Percentiles rank a stretch among this genome's conserved stretches.
Conservation (phyloP, 2,888 invertebrate genomes). For the Notodonta dromedarius region DNA sequence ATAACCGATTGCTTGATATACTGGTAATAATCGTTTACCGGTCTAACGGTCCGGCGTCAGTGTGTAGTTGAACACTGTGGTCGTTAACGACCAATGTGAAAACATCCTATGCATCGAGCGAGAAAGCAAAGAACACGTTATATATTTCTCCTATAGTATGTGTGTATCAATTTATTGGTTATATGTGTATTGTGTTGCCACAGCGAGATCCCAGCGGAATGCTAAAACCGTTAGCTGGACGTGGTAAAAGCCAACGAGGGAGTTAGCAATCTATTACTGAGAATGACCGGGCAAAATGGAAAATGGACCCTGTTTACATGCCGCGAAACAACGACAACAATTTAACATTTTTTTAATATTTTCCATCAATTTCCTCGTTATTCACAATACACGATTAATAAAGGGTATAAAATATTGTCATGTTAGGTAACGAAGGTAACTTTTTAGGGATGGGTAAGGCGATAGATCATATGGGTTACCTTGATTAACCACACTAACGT, state of each 20-base stretch:
- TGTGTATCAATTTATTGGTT: slow-evolving; percentile 1
- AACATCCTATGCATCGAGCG: too few relatives aligned
- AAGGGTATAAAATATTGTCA: not conserved
- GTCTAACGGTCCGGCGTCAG: too few relatives aligned
- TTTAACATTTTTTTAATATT: not conserved
- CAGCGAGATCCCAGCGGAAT: slow-evolving; percentile 1
- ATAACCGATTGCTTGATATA: too few relatives aligned
- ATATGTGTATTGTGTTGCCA: slow-evolving; percentile 3
- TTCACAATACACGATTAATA: too few relatives aligned
- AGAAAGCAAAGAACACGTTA: not conserved
- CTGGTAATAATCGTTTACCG: too few relatives aligned
- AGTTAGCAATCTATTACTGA: slow-evolving; percentile 6
- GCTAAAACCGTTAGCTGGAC: slow-evolving; percentile 5
- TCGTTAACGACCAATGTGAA: too few relatives aligned
- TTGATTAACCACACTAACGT: too few relatives aligned
- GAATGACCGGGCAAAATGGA: slow-evolving; percentile 5
- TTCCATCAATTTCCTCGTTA: not conserved
- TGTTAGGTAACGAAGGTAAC: too few relatives aligned
- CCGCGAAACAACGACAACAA: not conserved
- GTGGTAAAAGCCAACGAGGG: slow-evolving; percentile 5
- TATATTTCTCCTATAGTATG: not conserved
- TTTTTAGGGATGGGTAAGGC: too few relatives aligned
- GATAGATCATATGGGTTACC: too few relatives aligned
- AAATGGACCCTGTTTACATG: slow-evolving; percentile 5
- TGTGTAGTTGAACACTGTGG: too few relatives aligned